Percentiles rank a stretch among this genome's conserved stretches.
Conservation (phyloP, 1,140 invertebrate species). For the Tribolium madens region DNA sequence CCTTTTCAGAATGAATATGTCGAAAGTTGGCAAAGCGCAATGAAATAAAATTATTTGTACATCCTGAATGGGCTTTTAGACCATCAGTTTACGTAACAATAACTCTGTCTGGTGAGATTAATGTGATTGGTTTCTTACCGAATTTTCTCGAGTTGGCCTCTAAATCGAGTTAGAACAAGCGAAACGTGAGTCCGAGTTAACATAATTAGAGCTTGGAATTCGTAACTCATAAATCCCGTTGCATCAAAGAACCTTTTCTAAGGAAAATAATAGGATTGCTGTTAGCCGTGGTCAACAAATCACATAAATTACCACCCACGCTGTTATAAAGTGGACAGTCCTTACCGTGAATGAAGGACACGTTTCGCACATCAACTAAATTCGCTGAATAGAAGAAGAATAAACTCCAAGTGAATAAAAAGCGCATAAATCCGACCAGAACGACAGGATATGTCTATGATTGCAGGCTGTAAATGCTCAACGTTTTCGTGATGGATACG, state of each 20-base stretch:
- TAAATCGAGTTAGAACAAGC: background rate
- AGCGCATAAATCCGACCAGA: constrained; percentile 22
- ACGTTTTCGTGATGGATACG: constrained; percentile 17
- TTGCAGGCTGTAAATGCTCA: too few relatives aligned
- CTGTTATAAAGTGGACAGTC: constrained; percentile 26
- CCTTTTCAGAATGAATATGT: constrained; percentile 22
- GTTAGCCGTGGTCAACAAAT: constrained; percentile 34
- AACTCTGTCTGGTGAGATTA: background rate
- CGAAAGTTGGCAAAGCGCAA: constrained; percentile 1
- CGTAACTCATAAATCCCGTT: background rate
- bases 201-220: background rate
- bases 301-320: constrained; percentile 45
- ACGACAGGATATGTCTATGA: background rate
- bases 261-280: constrained; percentile 35
- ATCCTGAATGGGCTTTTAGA: constrained; percentile 16
- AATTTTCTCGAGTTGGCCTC: background rate
- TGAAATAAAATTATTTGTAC: constrained; percentile 38
- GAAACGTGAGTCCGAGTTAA: background rate
- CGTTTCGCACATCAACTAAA: constrained; percentile 40
- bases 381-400: constrained; percentile 34
- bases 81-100: constrained; percentile 38
- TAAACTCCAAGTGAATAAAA: constrained; percentile 37
- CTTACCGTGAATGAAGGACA: constrained; percentile 38
- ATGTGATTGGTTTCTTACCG: background rate
- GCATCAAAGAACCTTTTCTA: constrained; percentile 5